Evolutionary conservation across 2,888 invertebrate genomes (phyloP).

Genomic region (Ypsolopha sequella): DNA sequence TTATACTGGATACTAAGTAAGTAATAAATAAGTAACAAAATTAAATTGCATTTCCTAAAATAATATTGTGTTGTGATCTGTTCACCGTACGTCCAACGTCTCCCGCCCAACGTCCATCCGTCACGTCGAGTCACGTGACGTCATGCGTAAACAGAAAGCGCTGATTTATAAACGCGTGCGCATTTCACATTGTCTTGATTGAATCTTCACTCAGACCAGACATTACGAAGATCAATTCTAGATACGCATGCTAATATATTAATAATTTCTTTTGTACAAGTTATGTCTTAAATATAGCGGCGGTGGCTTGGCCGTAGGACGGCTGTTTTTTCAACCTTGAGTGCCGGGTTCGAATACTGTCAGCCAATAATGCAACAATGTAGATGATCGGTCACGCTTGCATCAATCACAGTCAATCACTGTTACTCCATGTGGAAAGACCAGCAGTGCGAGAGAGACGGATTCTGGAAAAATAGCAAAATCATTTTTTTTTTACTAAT

Average conservation of each 20-base stretch:
- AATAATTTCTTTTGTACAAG: background rate
- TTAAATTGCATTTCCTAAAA: too few relatives aligned
- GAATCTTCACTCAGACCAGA: background rate
- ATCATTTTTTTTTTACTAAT: too few relatives aligned
- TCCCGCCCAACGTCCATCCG: slow-evolving; percentile 5
- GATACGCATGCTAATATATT: background rate
- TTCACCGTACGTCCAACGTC: background rate
- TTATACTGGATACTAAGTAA: too few relatives aligned
- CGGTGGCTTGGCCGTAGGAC: background rate
- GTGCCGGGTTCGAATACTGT: too few relatives aligned
- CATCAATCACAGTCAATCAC: too few relatives aligned
- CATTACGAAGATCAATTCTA: background rate
- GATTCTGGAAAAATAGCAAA: too few relatives aligned
- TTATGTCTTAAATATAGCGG: background rate
- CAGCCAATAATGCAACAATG: too few relatives aligned
- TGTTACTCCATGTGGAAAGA: too few relatives aligned
- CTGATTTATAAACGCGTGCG: slow-evolving; percentile 7
- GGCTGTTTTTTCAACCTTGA: too few relatives aligned
- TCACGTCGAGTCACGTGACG: slow-evolving; percentile 9
- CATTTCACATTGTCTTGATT: background rate
- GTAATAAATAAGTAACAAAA: too few relatives aligned
- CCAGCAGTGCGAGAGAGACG: too few relatives aligned
- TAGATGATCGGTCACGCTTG: too few relatives aligned
- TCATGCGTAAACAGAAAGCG: slow-evolving; percentile 8
- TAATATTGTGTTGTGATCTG: background rate